Conservation (phyloP, 2,888 invertebrate species). For the Ellobium chinense region DNA sequence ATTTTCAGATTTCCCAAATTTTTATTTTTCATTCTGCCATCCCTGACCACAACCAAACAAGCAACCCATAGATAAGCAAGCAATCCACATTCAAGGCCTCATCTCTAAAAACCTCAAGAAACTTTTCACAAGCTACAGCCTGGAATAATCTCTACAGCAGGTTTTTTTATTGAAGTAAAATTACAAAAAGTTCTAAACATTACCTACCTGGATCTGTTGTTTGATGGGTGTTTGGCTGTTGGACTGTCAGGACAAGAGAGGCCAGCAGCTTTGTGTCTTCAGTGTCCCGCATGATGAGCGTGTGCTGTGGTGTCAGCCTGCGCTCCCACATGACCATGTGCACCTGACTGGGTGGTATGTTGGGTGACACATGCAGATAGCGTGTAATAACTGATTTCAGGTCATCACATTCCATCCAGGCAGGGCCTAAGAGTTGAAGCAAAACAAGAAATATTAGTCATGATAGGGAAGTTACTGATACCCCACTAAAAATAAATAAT, state of each 20-base stretch:
- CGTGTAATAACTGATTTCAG: constrained; percentile 64
- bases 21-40: too few species aligned
- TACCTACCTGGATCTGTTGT: constrained; percentile 29
- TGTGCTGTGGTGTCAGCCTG: constrained; percentile 46
- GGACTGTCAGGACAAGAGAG: constrained; percentile 50
- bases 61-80: too few species aligned
- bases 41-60: too few species aligned
- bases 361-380: constrained; percentile 56
- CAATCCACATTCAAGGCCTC: too few species aligned
- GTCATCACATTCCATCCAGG: constrained; percentile 76
- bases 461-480: too few species aligned
- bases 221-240: constrained; percentile 41
- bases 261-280: constrained; percentile 50
- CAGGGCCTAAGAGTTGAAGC: constrained; percentile 60
- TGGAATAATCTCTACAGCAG: too few species aligned
- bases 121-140: too few species aligned
- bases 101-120: too few species aligned
- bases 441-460: neutral
- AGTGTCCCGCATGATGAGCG: constrained; percentile 49
- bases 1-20: too few species aligned
- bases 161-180: too few species aligned
- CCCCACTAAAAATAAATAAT: too few species aligned
- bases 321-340: constrained; percentile 77
- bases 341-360: constrained; percentile 68
- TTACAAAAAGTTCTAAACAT: too few species aligned